Conservation (phyloP, 1,140 invertebrate species). For the Zophobas morio region DNA sequence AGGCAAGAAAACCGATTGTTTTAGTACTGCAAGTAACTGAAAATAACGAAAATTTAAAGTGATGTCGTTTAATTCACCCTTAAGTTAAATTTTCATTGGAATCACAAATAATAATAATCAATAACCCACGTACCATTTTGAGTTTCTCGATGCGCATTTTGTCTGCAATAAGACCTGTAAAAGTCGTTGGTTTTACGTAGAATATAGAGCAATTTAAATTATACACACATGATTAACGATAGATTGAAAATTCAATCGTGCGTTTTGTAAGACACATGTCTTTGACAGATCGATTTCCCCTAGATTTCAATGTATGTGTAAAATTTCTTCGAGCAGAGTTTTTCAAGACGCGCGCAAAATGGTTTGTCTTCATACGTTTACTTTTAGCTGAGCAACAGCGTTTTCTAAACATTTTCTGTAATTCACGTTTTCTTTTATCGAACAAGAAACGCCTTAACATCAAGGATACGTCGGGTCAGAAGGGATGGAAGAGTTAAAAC, state of each 20-base stretch:
- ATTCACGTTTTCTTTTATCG: conserved; percentile 2
- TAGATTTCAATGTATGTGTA: conserved; percentile 41
- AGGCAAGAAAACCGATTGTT: too few relatives aligned
- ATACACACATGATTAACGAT: conserved; percentile 46
- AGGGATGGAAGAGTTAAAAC: conserved; percentile 44
- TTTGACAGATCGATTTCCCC: conserved; percentile 45
- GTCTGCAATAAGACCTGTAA: not conserved
- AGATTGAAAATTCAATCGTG: conserved; percentile 48
- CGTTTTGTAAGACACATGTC: conserved; percentile 45
- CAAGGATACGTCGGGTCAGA: conserved; percentile 35
- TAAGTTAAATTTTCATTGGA: too few relatives aligned
- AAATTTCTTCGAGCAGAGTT: conserved; percentile 1
- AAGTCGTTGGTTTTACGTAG: not conserved
- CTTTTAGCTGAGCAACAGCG: conserved; percentile 1
- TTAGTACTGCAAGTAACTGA: too few relatives aligned
- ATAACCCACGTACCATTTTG: too few relatives aligned
- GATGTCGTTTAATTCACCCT: too few relatives aligned
- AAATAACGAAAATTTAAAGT: too few relatives aligned
- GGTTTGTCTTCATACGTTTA: too few relatives aligned
- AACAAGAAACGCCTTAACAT: conserved; percentile 12
- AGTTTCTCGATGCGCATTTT: not conserved
- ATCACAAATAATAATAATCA: too few relatives aligned
- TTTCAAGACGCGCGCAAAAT: too few relatives aligned
- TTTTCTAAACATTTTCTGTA: conserved; percentile 15
- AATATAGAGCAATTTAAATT: conserved; percentile 46